Percentiles rank a stretch among this genome's conserved stretches.
Evolutionary conservation across 2,797 vertebrate genomes (phyloP).

Genomic region (Acanthurus tractus): DNA sequence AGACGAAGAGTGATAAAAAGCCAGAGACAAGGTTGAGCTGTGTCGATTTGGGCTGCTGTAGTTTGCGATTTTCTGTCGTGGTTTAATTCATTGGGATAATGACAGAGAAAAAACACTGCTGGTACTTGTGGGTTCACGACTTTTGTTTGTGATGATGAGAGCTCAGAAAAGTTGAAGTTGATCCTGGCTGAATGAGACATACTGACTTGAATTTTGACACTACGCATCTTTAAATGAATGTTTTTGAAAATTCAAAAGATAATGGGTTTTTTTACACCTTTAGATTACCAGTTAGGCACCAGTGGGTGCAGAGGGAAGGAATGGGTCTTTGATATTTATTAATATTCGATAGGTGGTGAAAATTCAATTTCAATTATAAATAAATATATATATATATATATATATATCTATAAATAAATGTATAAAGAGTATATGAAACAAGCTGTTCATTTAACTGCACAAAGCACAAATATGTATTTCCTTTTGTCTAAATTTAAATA

Average conservation of each 20-base stretch:
- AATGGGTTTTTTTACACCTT: conserved; percentile 76
- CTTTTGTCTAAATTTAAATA: conserved; percentile 87
- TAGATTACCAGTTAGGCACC: conserved; percentile 69
- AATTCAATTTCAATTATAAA: conserved; percentile 77
- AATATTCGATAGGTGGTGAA: conserved; percentile 70
- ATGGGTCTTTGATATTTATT: conserved; percentile 79
- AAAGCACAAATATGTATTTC: conserved; percentile 89
- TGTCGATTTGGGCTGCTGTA: conserved; percentile 49
- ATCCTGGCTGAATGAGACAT: conserved; percentile 72
- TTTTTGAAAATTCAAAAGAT: conserved; percentile 81
- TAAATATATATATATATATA: conserved; percentile 70
- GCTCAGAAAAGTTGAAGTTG: conserved; percentile 40
- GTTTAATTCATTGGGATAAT: conserved; percentile 65
- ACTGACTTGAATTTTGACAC: conserved; percentile 86
- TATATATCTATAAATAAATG: conserved; percentile 44
- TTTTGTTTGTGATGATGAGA: conserved; percentile 56
- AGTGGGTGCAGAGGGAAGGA: conserved; percentile 30
- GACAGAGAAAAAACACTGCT: conserved; percentile 52
- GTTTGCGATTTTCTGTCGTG: conserved; percentile 49
- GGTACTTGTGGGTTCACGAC: conserved; percentile 42
- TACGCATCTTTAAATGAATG: conserved; percentile 85
- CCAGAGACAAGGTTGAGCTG: conserved; percentile 36
- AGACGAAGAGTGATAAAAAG: conserved; percentile 45
- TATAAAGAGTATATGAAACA: conserved; percentile 86
- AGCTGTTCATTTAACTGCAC: conserved; percentile 82